These are phyloP conservation scores for Drosophila tani DNA, from an alignment of 1,140 invertebrate species.

Conservation along the genomic window DNA sequence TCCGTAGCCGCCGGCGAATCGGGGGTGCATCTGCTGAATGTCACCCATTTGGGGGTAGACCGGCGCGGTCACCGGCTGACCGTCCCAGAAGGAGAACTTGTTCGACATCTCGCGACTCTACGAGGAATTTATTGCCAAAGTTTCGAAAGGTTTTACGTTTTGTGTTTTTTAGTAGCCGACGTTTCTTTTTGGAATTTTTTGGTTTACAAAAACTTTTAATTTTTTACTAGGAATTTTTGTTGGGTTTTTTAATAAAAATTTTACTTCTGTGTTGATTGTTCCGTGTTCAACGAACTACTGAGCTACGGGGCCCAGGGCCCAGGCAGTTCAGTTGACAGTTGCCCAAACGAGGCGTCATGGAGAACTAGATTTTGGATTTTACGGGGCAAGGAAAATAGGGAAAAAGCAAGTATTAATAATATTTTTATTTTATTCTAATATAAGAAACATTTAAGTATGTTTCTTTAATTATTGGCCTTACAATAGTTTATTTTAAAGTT, in stretches of 20 bases:
- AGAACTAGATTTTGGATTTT: not conserved
- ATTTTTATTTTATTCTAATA: too few species aligned
- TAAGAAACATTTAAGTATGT: too few species aligned
- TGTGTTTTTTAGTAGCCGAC: too few species aligned
- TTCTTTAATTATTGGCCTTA: too few species aligned
- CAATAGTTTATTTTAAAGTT: too few species aligned
- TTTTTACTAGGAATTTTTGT: not conserved
- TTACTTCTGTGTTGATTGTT: not conserved
- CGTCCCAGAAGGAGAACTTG: conserved; percentile 34
- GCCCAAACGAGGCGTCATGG: not conserved
- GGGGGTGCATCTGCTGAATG: conserved; percentile 3
- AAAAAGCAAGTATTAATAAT: too few species aligned
- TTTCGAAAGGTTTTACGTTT: not conserved
- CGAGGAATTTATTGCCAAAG: not conserved
- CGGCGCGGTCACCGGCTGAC: conserved; percentile 40
- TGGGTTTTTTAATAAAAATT: not conserved
- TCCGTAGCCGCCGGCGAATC: not conserved
- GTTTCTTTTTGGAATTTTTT: not conserved
- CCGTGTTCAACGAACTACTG: not conserved
- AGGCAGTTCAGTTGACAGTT: not conserved
- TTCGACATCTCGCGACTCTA: conserved; percentile 8
- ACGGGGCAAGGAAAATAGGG: too few species aligned
- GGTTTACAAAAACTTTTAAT: not conserved
- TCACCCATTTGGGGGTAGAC: conserved; percentile 45
- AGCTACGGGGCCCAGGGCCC: not conserved